These are phyloP conservation scores for Chondrilla cf. caribensis DNA, from an alignment of 37 sponge, comb jelly and placozoan genomes.

Conservation along the genomic window DNA sequence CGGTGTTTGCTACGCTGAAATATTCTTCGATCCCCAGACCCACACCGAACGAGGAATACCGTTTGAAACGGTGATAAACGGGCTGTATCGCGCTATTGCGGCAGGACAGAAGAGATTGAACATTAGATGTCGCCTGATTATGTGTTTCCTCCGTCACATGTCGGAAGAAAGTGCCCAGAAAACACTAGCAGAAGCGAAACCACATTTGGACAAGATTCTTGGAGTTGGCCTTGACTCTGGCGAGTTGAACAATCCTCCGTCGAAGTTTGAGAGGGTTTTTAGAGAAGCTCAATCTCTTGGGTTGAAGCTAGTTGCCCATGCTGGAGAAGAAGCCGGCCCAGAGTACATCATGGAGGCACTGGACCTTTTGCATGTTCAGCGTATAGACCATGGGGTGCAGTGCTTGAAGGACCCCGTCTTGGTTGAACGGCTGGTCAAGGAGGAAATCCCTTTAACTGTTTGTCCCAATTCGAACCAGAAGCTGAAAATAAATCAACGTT, in stretches of 20 bases:
- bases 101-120: slow-evolving; percentile 50
- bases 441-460: slow-evolving; percentile 54
- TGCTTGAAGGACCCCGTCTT: slow-evolving; percentile 39
- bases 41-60: slow-evolving; percentile 65
- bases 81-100: slow-evolving; percentile 50
- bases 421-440: slow-evolving; percentile 34
- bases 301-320: slow-evolving; percentile 67
- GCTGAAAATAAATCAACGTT: slow-evolving; percentile 43
- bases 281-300: slow-evolving; percentile 44
- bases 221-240: slow-evolving; percentile 66
- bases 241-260: slow-evolving; percentile 68
- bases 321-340: slow-evolving; percentile 60
- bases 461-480: slow-evolving; percentile 70
- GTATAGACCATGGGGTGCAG: slow-evolving; percentile 72
- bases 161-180: slow-evolving; percentile 46
- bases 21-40: slow-evolving; percentile 81
- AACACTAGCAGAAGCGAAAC: slow-evolving; percentile 44
- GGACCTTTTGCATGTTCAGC: slow-evolving; percentile 26
- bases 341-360: slow-evolving; percentile 46
- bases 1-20: slow-evolving; percentile 63
- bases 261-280: slow-evolving; percentile 51
- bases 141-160: slow-evolving; percentile 65
- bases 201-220: slow-evolving; percentile 58
- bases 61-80: slow-evolving; percentile 54
- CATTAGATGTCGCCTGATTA: slow-evolving; percentile 69